Percentiles rank a stretch among this genome's conserved stretches.
Conservation (phyloP, 2,113 vertebrate genomes). For the Hiodon tergisus region DNA sequence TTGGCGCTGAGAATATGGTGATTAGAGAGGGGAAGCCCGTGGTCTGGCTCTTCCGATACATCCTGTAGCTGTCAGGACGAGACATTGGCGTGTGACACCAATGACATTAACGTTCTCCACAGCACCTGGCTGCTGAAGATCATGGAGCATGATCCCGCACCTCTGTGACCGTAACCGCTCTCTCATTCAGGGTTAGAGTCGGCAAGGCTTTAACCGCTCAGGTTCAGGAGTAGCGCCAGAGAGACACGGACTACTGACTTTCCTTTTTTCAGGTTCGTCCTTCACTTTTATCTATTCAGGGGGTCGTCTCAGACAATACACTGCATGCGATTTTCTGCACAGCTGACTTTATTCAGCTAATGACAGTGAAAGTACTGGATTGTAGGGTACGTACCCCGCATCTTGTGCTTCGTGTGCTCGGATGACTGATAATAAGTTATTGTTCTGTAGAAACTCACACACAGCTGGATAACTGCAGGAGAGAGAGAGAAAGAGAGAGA, state of each 20-base stretch:
- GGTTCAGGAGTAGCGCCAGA: too few relatives aligned
- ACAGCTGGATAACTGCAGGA: slow-evolving; percentile 41
- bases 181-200: too few relatives aligned
- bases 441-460: slow-evolving; percentile 46
- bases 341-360: not conserved
- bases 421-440: slow-evolving; percentile 47
- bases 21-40: slow-evolving; percentile 76
- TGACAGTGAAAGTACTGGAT: not conserved
- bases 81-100: slow-evolving; percentile 7
- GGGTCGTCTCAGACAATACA: not conserved
- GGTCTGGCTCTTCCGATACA: slow-evolving; percentile 77
- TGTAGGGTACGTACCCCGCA: slow-evolving; percentile 66
- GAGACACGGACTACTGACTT: too few relatives aligned
- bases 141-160: too few relatives aligned
- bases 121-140: not conserved
- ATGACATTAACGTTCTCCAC: not conserved
- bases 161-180: too few relatives aligned
- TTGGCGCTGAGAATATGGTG: slow-evolving; percentile 75
- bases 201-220: too few relatives aligned
- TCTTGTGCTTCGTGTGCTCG: slow-evolving; percentile 61
- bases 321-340: not conserved
- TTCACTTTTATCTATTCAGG: not conserved
- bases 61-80: slow-evolving; percentile 60
- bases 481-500: slow-evolving; percentile 28
- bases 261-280: too few relatives aligned